Percentiles rank a stretch among this genome's conserved stretches.
Conservation (phyloP, 2,113 vertebrate genomes). For the Mirza zaza region DNA sequence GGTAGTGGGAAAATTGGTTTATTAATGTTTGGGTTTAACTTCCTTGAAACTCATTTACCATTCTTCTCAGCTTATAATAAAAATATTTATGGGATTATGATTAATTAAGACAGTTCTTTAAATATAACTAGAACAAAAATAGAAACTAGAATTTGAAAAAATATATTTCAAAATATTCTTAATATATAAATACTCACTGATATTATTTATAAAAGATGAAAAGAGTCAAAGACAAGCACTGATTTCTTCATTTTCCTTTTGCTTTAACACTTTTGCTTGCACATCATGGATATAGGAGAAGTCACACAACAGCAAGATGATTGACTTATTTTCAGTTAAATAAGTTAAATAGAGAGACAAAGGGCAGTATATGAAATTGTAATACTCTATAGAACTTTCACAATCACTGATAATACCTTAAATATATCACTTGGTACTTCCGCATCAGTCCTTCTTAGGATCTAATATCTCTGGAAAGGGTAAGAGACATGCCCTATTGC, state of each 20-base stretch:
- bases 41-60: background rate
- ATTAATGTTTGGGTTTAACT: background rate
- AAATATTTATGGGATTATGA: background rate
- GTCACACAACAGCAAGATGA: background rate
- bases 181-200: background rate
- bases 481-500: background rate
- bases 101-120: background rate
- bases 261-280: background rate
- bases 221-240: background rate
- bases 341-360: background rate
- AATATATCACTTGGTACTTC: background rate
- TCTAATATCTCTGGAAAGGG: background rate
- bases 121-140: background rate
- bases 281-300: background rate
- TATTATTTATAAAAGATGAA: background rate
- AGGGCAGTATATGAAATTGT: background rate
- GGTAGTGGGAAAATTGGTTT: background rate
- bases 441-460: background rate
- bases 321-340: background rate
- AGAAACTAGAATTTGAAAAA: background rate
- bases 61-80: background rate
- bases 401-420: too few relatives aligned
- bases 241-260: background rate
- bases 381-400: too few relatives aligned
- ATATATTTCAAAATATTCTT: background rate